Percentiles rank a stretch among this genome's conserved stretches.
These are phyloP conservation scores for Trachelus iudaicus DNA, from an alignment of 2,888 invertebrate genomes.

Conservation along the genomic window DNA sequence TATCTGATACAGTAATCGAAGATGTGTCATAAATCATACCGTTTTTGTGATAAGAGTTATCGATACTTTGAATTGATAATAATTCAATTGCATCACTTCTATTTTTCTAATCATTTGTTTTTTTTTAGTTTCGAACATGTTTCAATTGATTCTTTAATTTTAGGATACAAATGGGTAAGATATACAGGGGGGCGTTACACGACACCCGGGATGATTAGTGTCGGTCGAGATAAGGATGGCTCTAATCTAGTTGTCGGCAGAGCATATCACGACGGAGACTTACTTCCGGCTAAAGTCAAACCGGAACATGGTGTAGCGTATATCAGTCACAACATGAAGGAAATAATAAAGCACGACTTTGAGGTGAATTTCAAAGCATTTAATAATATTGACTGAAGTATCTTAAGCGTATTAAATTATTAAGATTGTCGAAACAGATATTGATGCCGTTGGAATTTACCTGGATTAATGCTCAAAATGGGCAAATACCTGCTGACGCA, in stretches of 20 bases:
- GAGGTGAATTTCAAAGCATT: constrained; percentile 25
- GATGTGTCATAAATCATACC: no score
- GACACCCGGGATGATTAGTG: constrained; percentile 47
- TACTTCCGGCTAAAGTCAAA: constrained; percentile 43
- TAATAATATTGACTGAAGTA: neutral
- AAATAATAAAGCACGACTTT: constrained; percentile 36
- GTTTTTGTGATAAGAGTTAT: no score
- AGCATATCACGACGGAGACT: constrained; percentile 36
- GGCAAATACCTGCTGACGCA: constrained; percentile 58
- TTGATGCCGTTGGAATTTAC: constrained; percentile 47
- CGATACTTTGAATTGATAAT: neutral
- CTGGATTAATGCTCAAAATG: constrained; percentile 44
- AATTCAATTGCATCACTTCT: neutral
- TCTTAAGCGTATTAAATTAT: neutral
- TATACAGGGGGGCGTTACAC: constrained; percentile 40
- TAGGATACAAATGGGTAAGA: constrained; percentile 49
- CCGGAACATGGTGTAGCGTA: constrained; percentile 40
- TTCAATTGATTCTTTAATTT: neutral
- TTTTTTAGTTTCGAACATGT: neutral
- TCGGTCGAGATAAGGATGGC: constrained; percentile 59
- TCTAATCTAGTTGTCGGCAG: constrained; percentile 59
- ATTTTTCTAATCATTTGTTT: neutral
- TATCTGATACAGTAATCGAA: neutral
- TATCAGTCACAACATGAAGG: constrained; percentile 31
- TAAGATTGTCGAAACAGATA: constrained; percentile 29